Conservation (phyloP, 2,888 invertebrate genomes). For the Lymantria monacha region DNA sequence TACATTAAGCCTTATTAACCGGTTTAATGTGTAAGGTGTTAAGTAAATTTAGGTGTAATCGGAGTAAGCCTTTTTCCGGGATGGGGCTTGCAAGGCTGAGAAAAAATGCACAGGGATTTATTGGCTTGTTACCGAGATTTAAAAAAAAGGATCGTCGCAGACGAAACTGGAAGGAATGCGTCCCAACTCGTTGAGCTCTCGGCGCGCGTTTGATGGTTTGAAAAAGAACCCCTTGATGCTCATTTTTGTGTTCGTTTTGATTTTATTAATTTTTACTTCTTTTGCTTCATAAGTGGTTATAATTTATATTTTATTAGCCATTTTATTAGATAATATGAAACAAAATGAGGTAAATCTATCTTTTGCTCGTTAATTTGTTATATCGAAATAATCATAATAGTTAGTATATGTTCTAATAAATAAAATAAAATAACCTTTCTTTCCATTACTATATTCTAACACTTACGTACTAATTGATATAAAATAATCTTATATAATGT, state of each 20-base stretch:
- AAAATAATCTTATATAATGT: no score
- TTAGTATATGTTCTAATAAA: no score
- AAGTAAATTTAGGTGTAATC: slow-evolving; percentile 83
- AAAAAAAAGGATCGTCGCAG: slow-evolving; percentile 66
- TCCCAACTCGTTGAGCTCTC: slow-evolving; percentile 42
- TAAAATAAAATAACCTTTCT: no score
- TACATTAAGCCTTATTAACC: slow-evolving; percentile 74
- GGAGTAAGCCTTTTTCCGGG: slow-evolving; percentile 70
- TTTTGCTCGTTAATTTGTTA: no score
- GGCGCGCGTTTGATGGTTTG: slow-evolving; percentile 59
- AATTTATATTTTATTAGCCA: no score
- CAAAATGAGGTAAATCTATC: no score
- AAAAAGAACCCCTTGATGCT: slow-evolving; percentile 59
- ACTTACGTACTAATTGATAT: no score
- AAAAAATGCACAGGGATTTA: slow-evolving; percentile 78
- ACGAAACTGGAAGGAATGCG: slow-evolving; percentile 66
- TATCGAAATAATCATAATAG: no score
- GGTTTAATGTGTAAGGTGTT: slow-evolving; percentile 76
- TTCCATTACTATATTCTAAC: no score
- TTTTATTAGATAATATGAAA: no score
- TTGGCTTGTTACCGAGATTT: slow-evolving; percentile 82
- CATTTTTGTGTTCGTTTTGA: slow-evolving; percentile 66
- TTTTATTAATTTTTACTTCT: slow-evolving; percentile 49
- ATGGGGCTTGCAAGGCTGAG: slow-evolving; percentile 43
- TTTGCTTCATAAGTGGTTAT: slow-evolving; percentile 6